These are phyloP conservation scores for Lamprologus lemairii DNA, from an alignment of 2,113 vertebrate genomes.

Conservation along the genomic window DNA sequence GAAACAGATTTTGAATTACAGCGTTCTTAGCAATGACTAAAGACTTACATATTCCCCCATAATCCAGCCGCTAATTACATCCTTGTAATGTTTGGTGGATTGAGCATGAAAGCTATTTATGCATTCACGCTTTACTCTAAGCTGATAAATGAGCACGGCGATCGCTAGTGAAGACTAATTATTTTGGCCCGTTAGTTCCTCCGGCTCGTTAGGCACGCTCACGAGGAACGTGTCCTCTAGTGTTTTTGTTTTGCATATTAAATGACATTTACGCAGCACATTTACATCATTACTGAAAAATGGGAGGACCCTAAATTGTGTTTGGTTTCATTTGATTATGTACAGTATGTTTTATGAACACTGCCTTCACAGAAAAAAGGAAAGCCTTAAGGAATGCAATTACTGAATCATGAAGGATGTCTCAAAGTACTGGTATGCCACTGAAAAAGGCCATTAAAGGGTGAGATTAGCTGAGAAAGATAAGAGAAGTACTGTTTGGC, in stretches of 20 bases:
- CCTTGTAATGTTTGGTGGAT: slow-evolving; percentile 26
- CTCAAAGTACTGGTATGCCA: background rate
- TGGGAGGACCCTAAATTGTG: background rate
- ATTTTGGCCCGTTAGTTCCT: slow-evolving; percentile 39
- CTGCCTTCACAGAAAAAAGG: background rate
- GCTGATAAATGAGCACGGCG: slow-evolving; percentile 44
- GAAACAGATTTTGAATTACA: background rate
- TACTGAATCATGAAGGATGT: background rate
- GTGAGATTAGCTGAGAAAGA: background rate
- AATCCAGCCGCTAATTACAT: slow-evolving; percentile 32
- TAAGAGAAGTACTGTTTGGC: background rate
- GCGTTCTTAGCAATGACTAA: background rate
- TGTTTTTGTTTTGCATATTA: slow-evolving; percentile 10
- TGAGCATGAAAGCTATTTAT: slow-evolving; percentile 32
- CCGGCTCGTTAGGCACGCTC: slow-evolving; percentile 18
- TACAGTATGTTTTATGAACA: background rate
- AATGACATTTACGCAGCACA: slow-evolving; percentile 15
- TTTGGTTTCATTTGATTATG: slow-evolving; percentile 13
- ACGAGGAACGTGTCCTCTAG: slow-evolving; percentile 18
- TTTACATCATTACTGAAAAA: background rate
- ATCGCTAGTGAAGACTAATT: slow-evolving; percentile 53
- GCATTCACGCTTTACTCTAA: slow-evolving; percentile 37
- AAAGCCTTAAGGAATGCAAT: background rate
- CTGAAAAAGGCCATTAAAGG: background rate
- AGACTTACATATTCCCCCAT: slow-evolving; percentile 5